Conservation (phyloP, 2,797 vertebrate species). For the Chaenodraco wilsoni region DNA sequence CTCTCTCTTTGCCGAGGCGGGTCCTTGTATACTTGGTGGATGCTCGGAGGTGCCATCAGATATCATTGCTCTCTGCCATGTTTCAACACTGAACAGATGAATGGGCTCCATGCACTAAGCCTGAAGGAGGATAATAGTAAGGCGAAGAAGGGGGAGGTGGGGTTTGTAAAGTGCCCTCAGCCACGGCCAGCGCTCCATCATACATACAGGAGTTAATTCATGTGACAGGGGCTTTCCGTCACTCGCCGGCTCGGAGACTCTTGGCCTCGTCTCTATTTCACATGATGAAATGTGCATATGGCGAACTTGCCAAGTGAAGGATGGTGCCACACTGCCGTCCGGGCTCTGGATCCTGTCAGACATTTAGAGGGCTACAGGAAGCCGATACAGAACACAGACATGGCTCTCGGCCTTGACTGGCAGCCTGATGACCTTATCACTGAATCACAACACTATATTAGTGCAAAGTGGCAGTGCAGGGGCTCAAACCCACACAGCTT, state of each 20-base stretch:
- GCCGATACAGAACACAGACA: constrained; percentile 31
- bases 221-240: constrained; percentile 76
- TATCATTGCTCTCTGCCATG: constrained; percentile 66
- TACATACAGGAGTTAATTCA: constrained; percentile 70
- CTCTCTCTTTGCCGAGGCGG: constrained; percentile 40
- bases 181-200: constrained; percentile 72
- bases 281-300: constrained; percentile 64
- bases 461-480: constrained; percentile 42
- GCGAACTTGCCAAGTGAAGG: constrained; percentile 29
- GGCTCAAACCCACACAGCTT: constrained; percentile 42
- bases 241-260: constrained; percentile 59
- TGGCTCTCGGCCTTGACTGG: constrained; percentile 51
- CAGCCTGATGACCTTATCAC: constrained; percentile 69
- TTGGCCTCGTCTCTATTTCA: constrained; percentile 71
- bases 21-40: constrained; percentile 42
- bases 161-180: constrained; percentile 62
- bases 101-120: constrained; percentile 73
- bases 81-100: constrained; percentile 79
- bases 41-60: constrained; percentile 72
- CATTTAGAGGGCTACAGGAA: constrained; percentile 38
- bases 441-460: constrained; percentile 55
- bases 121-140: constrained; percentile 55
- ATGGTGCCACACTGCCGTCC: constrained; percentile 13
- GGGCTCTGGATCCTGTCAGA: constrained; percentile 53
- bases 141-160: constrained; percentile 17